These are phyloP conservation scores for Hapalemur alaotrensis DNA, from an alignment of 2,797 vertebrate genomes.

Conservation along the genomic window DNA sequence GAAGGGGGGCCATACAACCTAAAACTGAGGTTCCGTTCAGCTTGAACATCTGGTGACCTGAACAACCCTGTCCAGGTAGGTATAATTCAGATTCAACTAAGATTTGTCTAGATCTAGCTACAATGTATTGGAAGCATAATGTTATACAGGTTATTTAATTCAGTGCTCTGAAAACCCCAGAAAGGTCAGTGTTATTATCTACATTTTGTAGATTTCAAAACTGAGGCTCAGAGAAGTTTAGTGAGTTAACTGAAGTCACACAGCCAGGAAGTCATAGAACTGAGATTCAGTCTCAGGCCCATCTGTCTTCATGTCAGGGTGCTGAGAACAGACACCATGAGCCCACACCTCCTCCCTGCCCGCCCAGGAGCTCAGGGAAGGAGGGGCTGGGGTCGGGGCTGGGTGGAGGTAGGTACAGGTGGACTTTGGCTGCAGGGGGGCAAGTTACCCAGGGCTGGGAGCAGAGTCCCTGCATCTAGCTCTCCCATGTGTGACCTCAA, in stretches of 20 bases:
- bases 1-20: background rate
- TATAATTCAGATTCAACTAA: background rate
- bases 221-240: background rate
- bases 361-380: background rate
- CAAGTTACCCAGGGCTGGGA: too few species aligned
- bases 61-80: background rate
- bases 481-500: background rate
- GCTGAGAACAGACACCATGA: background rate
- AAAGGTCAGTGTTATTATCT: background rate
- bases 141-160: background rate
- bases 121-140: background rate
- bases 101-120: too few species aligned
- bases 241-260: background rate
- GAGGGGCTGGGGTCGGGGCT: background rate
- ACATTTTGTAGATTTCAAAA: background rate
- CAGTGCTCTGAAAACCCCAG: background rate
- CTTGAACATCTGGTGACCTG: background rate
- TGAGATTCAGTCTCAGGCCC: background rate
- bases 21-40: background rate
- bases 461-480: background rate
- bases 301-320: background rate
- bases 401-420: background rate
- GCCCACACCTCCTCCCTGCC: background rate
- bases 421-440: background rate
- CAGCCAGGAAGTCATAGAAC: background rate